Conservation (phyloP, 1,140 invertebrate species). For the Aphaenogaster rudis region DNA sequence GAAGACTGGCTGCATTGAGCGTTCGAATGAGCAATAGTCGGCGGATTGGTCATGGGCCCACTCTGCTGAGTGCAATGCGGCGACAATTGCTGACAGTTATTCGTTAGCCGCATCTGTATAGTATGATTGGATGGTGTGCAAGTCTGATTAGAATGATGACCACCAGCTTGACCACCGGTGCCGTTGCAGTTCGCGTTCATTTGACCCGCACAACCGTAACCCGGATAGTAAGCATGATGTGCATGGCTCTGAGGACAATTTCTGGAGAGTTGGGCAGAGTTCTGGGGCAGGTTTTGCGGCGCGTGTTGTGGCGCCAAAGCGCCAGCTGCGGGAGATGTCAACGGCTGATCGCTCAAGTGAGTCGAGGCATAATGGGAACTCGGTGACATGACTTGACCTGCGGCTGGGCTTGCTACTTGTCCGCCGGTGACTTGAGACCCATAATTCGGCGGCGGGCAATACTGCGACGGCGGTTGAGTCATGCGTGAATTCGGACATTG, state of each 20-base stretch:
- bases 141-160: slow-evolving; percentile 71
- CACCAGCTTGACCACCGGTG: slow-evolving; percentile 69
- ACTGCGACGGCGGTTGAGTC: slow-evolving; percentile 75
- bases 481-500: slow-evolving; percentile 82
- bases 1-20: slow-evolving; percentile 67
- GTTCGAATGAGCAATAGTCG: slow-evolving; percentile 53
- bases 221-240: slow-evolving; percentile 80
- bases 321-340: slow-evolving; percentile 89
- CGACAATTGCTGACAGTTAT: slow-evolving; percentile 80
- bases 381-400: slow-evolving; percentile 83
- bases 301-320: slow-evolving; percentile 87
- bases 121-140: slow-evolving; percentile 66
- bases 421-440: slow-evolving; percentile 65
- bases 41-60: slow-evolving; percentile 12
- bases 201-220: slow-evolving; percentile 80
- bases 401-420: slow-evolving; percentile 80
- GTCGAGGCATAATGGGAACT: slow-evolving; percentile 82
- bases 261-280: slow-evolving; percentile 86
- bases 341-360: slow-evolving; percentile 86
- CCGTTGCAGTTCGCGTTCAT: slow-evolving; percentile 76
- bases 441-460: slow-evolving; percentile 80
- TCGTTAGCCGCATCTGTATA: slow-evolving; percentile 71
- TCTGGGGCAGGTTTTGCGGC: slow-evolving; percentile 85
- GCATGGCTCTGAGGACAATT: slow-evolving; percentile 84
- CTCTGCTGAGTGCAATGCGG: slow-evolving; percentile 79